phyloP scores from a whole-genome alignment of 2,888 invertebrate species.

The Apamea crenata region DNA sequence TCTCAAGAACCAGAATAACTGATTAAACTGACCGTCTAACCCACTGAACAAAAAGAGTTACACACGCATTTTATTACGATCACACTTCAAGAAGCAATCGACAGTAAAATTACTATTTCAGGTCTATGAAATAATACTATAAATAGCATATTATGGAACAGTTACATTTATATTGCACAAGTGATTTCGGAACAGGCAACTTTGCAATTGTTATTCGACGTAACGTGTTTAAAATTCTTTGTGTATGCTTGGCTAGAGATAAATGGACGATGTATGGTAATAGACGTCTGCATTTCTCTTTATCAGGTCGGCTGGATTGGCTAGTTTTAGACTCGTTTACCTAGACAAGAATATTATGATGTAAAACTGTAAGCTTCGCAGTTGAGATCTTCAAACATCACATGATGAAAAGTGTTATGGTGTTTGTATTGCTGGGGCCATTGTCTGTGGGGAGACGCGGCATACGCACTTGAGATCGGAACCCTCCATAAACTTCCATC shows the following conservation, averaged over 20 bases:
- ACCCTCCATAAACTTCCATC: not conserved
- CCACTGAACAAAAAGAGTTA: constrained; percentile 21
- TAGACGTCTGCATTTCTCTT: constrained; percentile 41
- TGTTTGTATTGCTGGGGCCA: not conserved
- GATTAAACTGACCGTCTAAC: constrained; percentile 10
- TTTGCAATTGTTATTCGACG: constrained; percentile 40
- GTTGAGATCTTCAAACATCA: not conserved
- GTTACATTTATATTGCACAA: constrained; percentile 60
- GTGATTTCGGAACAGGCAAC: constrained; percentile 49
- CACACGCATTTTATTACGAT: constrained; percentile 30
- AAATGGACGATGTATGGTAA: constrained; percentile 50
- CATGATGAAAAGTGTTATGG: not conserved
- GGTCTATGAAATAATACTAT: constrained; percentile 59
- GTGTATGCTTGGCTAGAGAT: constrained; percentile 55
- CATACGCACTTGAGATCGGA: not conserved
- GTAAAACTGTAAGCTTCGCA: not conserved
- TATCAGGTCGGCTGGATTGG: constrained; percentile 32
- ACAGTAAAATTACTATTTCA: constrained; percentile 43
- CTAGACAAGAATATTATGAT: not conserved
- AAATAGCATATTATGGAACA: constrained; percentile 56
- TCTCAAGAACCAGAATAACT: constrained; percentile 14
- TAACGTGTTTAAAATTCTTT: constrained; percentile 53
- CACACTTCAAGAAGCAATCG: constrained; percentile 26
- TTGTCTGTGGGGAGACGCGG: not conserved
- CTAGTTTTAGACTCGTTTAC: constrained; percentile 10